A percentile compares a stretch with the other conserved stretches of the same genome.
phyloP scores from a whole-genome alignment of 2,797 vertebrate species.

The Enteromius unitaeniatus region DNA sequence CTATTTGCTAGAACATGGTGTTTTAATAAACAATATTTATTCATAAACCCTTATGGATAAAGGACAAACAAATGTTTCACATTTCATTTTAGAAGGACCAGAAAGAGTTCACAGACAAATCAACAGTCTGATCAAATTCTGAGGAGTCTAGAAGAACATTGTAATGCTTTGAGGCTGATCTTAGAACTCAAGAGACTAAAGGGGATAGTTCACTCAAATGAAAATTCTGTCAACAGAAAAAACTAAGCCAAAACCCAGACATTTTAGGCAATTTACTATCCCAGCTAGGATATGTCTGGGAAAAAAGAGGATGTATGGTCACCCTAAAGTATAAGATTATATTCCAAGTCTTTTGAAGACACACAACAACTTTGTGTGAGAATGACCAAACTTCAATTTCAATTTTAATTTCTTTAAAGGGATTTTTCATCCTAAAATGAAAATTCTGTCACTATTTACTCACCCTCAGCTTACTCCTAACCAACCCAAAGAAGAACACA shows the following conservation, averaged over 20 bases:
- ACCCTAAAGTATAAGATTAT: background rate
- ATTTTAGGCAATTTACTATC: background rate
- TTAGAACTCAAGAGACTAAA: background rate
- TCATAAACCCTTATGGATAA: background rate
- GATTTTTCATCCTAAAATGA: too few relatives aligned
- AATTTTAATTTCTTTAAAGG: too few relatives aligned
- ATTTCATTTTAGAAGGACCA: background rate
- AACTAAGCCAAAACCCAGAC: background rate
- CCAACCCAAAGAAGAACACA: too few relatives aligned
- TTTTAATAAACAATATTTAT: conserved; percentile 24
- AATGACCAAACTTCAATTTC: background rate
- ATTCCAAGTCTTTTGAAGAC: background rate
- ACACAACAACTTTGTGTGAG: background rate
- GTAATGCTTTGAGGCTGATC: background rate
- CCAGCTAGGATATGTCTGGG: background rate
- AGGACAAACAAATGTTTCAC: background rate
- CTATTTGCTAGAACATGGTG: background rate
- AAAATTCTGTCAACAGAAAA: background rate
- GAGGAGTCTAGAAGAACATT: background rate
- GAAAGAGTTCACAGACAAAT: background rate
- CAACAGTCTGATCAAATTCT: background rate
- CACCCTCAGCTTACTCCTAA: too few relatives aligned
- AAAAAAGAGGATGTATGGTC: background rate
- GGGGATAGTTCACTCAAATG: background rate
- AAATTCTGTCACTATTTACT: too few relatives aligned